Conservation (phyloP, 2,888 invertebrate species). For the Sinelater perroti region DNA sequence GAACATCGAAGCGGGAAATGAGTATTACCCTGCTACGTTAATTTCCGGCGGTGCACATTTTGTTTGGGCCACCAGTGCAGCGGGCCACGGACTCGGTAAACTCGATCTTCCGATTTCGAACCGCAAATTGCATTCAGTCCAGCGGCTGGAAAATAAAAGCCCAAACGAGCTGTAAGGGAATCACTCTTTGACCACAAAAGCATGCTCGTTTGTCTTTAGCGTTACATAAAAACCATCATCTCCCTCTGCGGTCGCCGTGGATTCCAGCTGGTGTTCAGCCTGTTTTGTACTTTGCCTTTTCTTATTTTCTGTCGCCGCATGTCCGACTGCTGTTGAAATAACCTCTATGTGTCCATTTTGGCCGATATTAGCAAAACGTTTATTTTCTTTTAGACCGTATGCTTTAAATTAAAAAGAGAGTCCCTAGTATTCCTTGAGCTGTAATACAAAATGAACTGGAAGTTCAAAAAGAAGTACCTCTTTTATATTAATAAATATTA, state of each 20-base stretch:
- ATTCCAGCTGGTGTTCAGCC: slow-evolving; percentile 22
- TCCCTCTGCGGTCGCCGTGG: slow-evolving; percentile 23
- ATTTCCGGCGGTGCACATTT: slow-evolving; percentile 34
- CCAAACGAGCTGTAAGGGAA: slow-evolving; percentile 37
- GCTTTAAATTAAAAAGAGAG: no score
- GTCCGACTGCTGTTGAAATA: background rate
- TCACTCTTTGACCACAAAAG: slow-evolving; percentile 36
- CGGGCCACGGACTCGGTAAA: slow-evolving; percentile 26
- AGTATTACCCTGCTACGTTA: slow-evolving; percentile 27
- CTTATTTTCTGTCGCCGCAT: slow-evolving; percentile 9
- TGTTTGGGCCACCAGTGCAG: slow-evolving; percentile 26
- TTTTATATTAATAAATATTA: no score
- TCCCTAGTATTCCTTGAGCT: no score
- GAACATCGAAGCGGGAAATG: slow-evolving; percentile 31
- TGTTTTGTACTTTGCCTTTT: slow-evolving; percentile 16
- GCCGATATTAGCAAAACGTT: no score
- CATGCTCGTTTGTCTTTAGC: slow-evolving; percentile 33
- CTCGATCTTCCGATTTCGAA: slow-evolving; percentile 33
- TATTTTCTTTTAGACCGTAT: no score
- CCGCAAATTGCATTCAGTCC: slow-evolving; percentile 36
- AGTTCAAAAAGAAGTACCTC: no score
- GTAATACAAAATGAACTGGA: no score
- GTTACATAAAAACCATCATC: slow-evolving; percentile 29
- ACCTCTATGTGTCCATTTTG: slow-evolving; percentile 12
- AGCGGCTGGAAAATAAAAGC: slow-evolving; percentile 37